Evolutionary conservation across 2,797 vertebrate genomes (phyloP), one percentile per base, ranked within the genome.

Genomic region (Peromyscus melanophrys): DNA sequence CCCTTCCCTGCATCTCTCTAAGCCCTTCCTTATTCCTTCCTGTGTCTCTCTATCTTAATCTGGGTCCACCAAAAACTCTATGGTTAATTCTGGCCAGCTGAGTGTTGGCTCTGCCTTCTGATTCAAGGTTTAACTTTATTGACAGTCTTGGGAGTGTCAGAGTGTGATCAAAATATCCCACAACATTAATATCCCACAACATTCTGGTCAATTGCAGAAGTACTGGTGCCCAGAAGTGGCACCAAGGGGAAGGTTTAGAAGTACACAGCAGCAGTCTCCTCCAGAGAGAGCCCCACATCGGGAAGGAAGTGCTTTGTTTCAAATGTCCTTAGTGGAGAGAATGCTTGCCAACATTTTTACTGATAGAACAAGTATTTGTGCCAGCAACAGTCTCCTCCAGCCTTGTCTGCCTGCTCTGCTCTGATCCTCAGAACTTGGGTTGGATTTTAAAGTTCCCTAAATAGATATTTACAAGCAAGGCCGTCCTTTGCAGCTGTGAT

Each of bases 241-340:
- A n/a, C 75, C 7, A 2, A 81, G 92, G 78, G 34, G 31, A 65
- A 40, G 65, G 27, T 69, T 31, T 52, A 92, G 67, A 85, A 29
- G 76, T 11, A 10, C 9, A 8, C 11, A 1, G 10, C 57, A 13
- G 12, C 63, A 40, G 6, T 55, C 85, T 93, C 14, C 82, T 49
- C 0, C 2, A 3, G 25, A 71, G 29, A 46, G 90, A 89, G 37
- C 67, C 27, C 67, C 23, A 11, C 0, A 0, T 17, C 6, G 27
- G 2, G 16, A 75, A 69, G 61, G 40, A 81, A 69, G 61, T 9
- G 4, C 65, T 67, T 6, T 29, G 34, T 17, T 27, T 89, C 57
- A 12, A 57, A 90, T 46, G 13, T 31, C 4, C 0, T 43, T 0
- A 0, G n/a, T 0, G n/a, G 55, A 4, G 17, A 77, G 12, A 16